Evolutionary conservation across 2,797 vertebrate species (phyloP), one percentile per base, ranked within the genome.

Genomic region (Peromyscus attwateri): DNA sequence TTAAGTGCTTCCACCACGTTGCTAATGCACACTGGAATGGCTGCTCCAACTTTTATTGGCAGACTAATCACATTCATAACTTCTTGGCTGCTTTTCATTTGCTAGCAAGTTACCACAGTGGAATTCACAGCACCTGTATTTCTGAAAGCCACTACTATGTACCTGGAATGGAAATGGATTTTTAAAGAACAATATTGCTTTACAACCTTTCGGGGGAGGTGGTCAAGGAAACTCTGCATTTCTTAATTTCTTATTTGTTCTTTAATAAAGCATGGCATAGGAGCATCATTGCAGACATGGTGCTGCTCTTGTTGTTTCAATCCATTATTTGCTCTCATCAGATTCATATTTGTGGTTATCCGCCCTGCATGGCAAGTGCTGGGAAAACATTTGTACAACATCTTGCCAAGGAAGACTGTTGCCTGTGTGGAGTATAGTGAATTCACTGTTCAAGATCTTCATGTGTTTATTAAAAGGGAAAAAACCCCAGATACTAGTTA

Each of bases 361-460:
- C 97, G 98, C 96, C 96, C 98, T 97, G 92, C 16, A 46, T 98
- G 98, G 98, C 89, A 98, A 98, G 98, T 98, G 97, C 98, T 98
- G 98, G 98, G 98, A 98, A 98, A 98, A 99, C 98, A 98, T 98
- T 98, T 98, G 97, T 98, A 84, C 97, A 98, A 97, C 94, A 21
- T 97, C 92, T 97, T 98, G 98, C 98, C 98, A 98, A 98, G 96
- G 95, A 96, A 97, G 95, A 96, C 97, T 98, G 96, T 98, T 97
- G 98, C 97, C 98, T 98, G 0, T 97, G 62, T 93, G 97, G 97
- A 98, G 97, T 97, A 98, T 97, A 98, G 97, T 98, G 98, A 97
- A 97, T 98, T 97, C 96, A 97, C 97, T 98, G 98, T 98, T 98
- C 95, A 97, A 96, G 97, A 97, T 98, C 95, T 97, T 98, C 92